A percentile compares a stretch with the other conserved stretches of the same genome.
Conservation (phyloP, 2,888 invertebrate species). For the Tetrapedia diversipes region DNA sequence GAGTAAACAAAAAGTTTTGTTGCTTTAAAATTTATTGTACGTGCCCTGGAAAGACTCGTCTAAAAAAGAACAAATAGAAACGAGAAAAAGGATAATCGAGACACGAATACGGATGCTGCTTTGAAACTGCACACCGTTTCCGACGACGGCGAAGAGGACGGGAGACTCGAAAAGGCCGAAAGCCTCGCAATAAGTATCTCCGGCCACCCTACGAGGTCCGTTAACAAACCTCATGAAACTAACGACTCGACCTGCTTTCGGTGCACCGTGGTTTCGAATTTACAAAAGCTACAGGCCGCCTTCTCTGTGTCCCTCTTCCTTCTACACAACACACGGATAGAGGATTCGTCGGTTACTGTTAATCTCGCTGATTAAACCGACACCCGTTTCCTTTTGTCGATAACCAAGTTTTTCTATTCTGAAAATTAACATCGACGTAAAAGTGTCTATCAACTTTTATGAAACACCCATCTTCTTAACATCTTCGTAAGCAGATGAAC, state of each 20-base stretch:
- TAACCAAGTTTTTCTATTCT: no score
- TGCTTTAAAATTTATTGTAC: no score
- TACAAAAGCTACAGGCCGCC: slow-evolving; percentile 78
- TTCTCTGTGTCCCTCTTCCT: slow-evolving; percentile 17
- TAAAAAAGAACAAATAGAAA: slow-evolving; percentile 25
- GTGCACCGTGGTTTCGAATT: slow-evolving; percentile 74
- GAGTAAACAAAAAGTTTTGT: no score
- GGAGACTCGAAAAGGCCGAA: slow-evolving; percentile 39
- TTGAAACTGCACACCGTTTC: slow-evolving; percentile 58
- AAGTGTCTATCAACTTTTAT: no score
- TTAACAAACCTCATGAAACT: slow-evolving; percentile 72
- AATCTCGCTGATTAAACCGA: no score
- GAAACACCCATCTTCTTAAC: no score
- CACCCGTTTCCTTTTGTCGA: no score
- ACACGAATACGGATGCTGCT: no score
- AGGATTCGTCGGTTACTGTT: no score
- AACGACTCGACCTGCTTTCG: slow-evolving; percentile 59
- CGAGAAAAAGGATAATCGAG: no score
- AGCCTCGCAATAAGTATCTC: slow-evolving; percentile 40
- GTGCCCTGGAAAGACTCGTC: not conserved
- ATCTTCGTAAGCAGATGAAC: no score
- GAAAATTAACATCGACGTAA: no score
- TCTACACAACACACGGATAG: not conserved
- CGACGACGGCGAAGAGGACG: slow-evolving; percentile 40
- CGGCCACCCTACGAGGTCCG: slow-evolving; percentile 57